Conservation (phyloP, 2,888 invertebrate species). For the Sarcophaga subvicina region DNA sequence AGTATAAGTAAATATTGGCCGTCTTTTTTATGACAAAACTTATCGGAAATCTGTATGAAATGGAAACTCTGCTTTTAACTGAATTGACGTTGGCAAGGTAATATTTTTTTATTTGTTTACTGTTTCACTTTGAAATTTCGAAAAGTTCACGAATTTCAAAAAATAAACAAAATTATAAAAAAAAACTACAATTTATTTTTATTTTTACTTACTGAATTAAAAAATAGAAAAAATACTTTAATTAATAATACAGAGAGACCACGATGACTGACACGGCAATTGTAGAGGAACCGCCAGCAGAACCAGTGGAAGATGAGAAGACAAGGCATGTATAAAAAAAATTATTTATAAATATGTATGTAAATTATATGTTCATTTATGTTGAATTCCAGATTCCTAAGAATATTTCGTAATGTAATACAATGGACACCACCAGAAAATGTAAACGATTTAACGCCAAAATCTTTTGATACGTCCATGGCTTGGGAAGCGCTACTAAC, state of each 20-base stretch:
- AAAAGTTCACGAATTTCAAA: neutral
- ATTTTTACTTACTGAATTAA: too few relatives aligned
- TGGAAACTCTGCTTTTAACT: neutral
- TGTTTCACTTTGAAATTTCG: neutral
- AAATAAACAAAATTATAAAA: constrained; percentile 26
- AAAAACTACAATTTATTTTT: neutral
- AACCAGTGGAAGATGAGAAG: constrained; percentile 58
- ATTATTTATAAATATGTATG: too few relatives aligned
- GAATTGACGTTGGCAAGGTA: constrained; percentile 56
- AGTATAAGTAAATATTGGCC: too few relatives aligned
- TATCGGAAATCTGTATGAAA: neutral
- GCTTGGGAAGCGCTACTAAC: constrained; percentile 76
- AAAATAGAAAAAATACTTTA: constrained; percentile 4
- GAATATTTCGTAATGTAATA: constrained; percentile 36
- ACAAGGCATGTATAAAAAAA: constrained; percentile 24
- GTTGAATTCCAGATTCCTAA: constrained; percentile 29
- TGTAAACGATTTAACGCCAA: constrained; percentile 72
- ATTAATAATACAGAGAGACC: constrained; percentile 2
- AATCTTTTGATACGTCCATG: constrained; percentile 72
- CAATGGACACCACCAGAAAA: constrained; percentile 75
- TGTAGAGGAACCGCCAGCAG: constrained; percentile 34
- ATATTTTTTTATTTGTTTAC: constrained; percentile 42
- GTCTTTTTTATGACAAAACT: too few relatives aligned
- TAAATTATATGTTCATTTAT: neutral
- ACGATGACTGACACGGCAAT: constrained; percentile 45